Evolutionary conservation across 2,797 vertebrate genomes (phyloP), one percentile per base, ranked within the genome.

Genomic region (Poecilia gillii): DNA sequence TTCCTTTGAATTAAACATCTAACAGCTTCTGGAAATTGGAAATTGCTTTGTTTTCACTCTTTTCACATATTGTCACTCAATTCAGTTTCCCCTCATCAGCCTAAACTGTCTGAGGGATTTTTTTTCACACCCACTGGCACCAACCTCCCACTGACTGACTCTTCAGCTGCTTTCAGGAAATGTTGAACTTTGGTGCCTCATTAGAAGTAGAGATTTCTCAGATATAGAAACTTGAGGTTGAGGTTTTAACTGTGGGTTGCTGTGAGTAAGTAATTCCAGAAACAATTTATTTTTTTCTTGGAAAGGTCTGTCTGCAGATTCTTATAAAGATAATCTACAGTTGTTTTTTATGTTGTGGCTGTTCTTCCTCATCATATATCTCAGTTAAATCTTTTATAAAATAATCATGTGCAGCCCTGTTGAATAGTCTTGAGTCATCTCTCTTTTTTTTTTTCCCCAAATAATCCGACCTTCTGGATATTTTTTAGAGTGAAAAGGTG

Each of bases 111-210:
- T 16, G 25, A 59, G 77, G 66, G 64, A 47, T 45, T 82, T 73
- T 76, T 79, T 66, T 80, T 77, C 16, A 23, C 81, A 13, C 80
- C 78, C 66, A 81, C 75, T 23, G 18, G 3, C 45, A 28, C 4
- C 46, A 78, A 45, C 78, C 87, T 78, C 84, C 88, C 53, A 90
- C 85, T 16, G 77, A 73, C 45, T 36, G 53, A 72, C 23, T 51
- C 73, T 79, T 41, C 83, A 75, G 57, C 18, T 33, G 77, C 41
- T 79, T 83, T 72, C 41, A 46, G 57, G 51, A 84, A 41, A 79
- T 46, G 6, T 36, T 33, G 36, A 70, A 79, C 82, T 79, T 43
- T 4, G 0, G 31, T 16, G 46, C 23, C 23, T 75, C 74, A 43
- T 72, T 70, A 66, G 75, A 72, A 45, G 2, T 14, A 0, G 16